Evolutionary conservation across 2,888 invertebrate species (phyloP).

Genomic region (Scaptomyza caliginosa): DNA sequence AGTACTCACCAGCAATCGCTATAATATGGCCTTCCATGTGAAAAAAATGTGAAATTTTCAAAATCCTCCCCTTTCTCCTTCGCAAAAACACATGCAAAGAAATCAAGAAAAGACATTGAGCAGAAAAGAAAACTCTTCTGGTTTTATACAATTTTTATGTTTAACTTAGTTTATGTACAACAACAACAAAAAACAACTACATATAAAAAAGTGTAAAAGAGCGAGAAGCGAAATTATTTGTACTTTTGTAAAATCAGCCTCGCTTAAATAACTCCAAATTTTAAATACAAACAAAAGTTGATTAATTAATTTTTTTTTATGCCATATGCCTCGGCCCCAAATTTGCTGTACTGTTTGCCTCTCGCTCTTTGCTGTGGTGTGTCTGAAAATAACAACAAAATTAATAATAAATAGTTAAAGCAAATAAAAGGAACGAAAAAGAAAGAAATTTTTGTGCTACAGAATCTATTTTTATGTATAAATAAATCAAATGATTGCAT

Average conservation of each 20-base stretch:
- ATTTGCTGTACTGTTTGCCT: slow-evolving; percentile 43
- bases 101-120: slow-evolving; percentile 5
- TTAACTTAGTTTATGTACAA: slow-evolving; percentile 8
- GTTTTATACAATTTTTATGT: slow-evolving; percentile 24
- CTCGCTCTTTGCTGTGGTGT: slow-evolving; percentile 68
- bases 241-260: slow-evolving; percentile 42
- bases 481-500: slow-evolving; percentile 47
- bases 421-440: slow-evolving; percentile 3
- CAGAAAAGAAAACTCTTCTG: slow-evolving; percentile 1
- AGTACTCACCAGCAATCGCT: slow-evolving; percentile 20
- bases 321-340: slow-evolving; percentile 27
- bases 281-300: not conserved
- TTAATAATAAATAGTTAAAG: not conserved
- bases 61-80: not conserved
- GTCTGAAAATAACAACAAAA: slow-evolving; percentile 12
- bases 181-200: slow-evolving; percentile 1
- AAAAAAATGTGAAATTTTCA: slow-evolving; percentile 4
- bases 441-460: slow-evolving; percentile 47
- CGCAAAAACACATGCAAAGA: not conserved
- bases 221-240: slow-evolving; percentile 30
- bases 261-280: slow-evolving; percentile 27
- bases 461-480: slow-evolving; percentile 58
- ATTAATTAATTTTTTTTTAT: slow-evolving; percentile 2
- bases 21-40: not conserved
- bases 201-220: slow-evolving; percentile 10